Conservation (phyloP, 2,113 vertebrate species). For the Oryzias curvinotus region DNA sequence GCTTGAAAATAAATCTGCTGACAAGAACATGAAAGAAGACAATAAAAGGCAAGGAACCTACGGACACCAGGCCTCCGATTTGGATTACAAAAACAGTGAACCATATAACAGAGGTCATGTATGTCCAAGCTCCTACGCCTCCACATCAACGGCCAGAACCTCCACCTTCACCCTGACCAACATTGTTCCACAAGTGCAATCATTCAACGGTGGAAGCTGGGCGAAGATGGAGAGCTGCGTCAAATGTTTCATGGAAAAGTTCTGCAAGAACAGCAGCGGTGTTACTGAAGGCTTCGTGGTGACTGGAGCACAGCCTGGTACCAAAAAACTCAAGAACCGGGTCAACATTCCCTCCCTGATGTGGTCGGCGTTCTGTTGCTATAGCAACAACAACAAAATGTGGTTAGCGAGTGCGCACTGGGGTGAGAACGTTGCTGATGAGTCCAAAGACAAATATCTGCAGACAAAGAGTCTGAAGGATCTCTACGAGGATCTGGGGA, state of each 20-base stretch:
- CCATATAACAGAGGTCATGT: slow-evolving; percentile 15
- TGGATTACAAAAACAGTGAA: not conserved
- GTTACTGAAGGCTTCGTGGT: slow-evolving; percentile 4
- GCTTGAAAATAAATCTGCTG: slow-evolving; percentile 15
- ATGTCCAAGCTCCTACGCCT: slow-evolving; percentile 17
- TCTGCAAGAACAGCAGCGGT: slow-evolving; percentile 8
- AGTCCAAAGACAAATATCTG: slow-evolving; percentile 2
- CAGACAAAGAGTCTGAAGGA: slow-evolving; percentile 16
- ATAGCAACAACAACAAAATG: not conserved
- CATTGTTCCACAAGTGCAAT: slow-evolving; percentile 9
- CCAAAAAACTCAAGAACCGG: not conserved
- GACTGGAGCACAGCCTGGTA: slow-evolving; percentile 17
- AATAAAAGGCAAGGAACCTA: not conserved
- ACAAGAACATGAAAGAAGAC: not conserved
- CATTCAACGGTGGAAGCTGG: slow-evolving; percentile 36
- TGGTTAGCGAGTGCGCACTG: slow-evolving; percentile 37
- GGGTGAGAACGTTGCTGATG: not conserved
- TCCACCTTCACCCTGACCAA: slow-evolving; percentile 42
- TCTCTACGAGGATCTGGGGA: slow-evolving; percentile 2
- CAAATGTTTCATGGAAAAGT: slow-evolving; percentile 24
- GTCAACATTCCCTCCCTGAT: slow-evolving; percentile 34
- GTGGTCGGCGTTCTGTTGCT: slow-evolving; percentile 52
- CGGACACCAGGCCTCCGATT: not conserved
- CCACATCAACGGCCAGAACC: fast-evolving
- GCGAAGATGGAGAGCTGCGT: slow-evolving; percentile 13